These are phyloP conservation scores for Setipinna tenuifilis DNA, from an alignment of 2,797 vertebrate species.

Conservation along the genomic window DNA sequence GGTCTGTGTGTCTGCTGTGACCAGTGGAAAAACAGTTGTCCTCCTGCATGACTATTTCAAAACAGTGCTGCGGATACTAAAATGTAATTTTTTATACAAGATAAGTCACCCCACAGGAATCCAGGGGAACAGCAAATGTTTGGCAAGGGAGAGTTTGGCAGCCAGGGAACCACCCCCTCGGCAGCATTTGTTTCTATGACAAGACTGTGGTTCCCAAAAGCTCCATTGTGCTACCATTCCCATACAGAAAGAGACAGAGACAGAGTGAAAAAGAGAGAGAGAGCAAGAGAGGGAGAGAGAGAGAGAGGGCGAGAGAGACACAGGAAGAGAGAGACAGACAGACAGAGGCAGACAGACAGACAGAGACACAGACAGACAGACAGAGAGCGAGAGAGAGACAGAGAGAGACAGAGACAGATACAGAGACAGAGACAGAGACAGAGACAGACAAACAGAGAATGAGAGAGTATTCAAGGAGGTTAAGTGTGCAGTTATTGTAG, in stretches of 20 bases:
- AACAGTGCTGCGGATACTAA: slow-evolving; percentile 47
- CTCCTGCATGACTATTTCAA: slow-evolving; percentile 42
- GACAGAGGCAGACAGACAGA: too few relatives aligned
- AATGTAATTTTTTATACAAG: slow-evolving; percentile 56
- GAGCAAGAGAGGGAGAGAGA: too few relatives aligned
- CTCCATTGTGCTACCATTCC: not conserved
- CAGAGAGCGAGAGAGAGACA: too few relatives aligned
- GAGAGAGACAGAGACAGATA: too few relatives aligned
- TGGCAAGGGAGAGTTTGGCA: slow-evolving; percentile 42
- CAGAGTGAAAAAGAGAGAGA: too few relatives aligned
- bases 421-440: too few relatives aligned
- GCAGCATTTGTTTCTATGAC: not conserved
- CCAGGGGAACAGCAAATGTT: slow-evolving; percentile 57
- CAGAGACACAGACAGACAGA: too few relatives aligned
- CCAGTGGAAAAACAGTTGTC: not conserved
- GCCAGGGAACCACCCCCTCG: not conserved
- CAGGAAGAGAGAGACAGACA: too few relatives aligned
- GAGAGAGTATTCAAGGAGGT: too few relatives aligned
- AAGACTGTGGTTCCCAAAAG: not conserved
- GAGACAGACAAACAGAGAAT: not conserved
- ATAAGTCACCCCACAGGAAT: slow-evolving; percentile 59
- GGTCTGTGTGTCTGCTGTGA: not conserved
- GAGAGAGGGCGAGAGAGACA: too few relatives aligned
- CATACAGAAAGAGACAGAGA: not conserved
- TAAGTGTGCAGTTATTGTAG: not conserved